phyloP scores from a whole-genome alignment of 2,888 invertebrate genomes.

The Sesamia inferens region DNA sequence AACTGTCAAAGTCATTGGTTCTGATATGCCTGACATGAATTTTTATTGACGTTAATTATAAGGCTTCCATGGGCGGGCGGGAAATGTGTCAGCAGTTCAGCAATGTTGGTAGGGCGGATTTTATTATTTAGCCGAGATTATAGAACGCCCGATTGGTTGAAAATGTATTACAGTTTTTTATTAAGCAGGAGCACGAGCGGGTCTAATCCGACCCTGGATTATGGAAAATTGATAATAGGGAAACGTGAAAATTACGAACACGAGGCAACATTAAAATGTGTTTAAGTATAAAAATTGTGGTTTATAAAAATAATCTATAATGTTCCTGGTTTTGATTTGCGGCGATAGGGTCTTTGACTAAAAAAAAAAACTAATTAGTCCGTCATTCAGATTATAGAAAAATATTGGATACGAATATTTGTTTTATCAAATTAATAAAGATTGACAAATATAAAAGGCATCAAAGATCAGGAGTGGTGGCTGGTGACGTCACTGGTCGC shows the following conservation, averaged over 20 bases:
- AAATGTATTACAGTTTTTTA: constrained; percentile 20
- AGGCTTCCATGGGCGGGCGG: constrained; percentile 37
- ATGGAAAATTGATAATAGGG: constrained; percentile 1
- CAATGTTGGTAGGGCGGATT: constrained; percentile 26
- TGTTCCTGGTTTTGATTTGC: not conserved
- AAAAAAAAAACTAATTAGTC: no score
- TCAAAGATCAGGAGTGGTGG: no score
- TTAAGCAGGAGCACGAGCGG: not conserved
- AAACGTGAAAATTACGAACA: not conserved
- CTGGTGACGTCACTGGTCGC: no score
- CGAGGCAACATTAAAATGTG: not conserved
- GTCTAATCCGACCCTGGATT: not conserved
- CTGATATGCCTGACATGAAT: constrained; percentile 30
- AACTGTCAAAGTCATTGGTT: constrained; percentile 34
- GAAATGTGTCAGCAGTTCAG: constrained; percentile 9
- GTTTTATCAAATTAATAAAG: no score
- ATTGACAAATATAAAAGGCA: no score
- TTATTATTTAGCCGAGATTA: constrained; percentile 45
- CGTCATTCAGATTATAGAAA: no score
- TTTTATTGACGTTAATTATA: constrained; percentile 45
- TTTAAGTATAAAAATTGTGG: not conserved
- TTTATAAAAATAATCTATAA: not conserved
- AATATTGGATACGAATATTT: no score
- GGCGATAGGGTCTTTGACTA: not conserved
- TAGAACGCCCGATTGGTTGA: constrained; percentile 34